Evolutionary conservation across 2,888 invertebrate species (phyloP), one percentile per base, ranked within the genome.

Genomic region (Trachelus iudaicus): DNA sequence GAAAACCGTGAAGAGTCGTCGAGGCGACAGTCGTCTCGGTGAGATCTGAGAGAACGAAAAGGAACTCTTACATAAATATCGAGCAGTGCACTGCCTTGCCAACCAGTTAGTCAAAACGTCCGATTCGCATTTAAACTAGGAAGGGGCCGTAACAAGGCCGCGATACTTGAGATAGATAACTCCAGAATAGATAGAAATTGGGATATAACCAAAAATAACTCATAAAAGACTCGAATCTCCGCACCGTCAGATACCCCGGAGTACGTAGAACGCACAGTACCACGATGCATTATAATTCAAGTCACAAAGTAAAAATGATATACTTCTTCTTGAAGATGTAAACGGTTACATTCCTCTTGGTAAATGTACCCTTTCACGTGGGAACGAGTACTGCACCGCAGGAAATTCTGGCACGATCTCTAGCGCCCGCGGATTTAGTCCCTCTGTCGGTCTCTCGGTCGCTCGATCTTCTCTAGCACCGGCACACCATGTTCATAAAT

Each of bases 121-220:
- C 34, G 31, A 71, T 71, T 71, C 33, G 71, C 31, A 31, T 71
- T 31, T 71, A 71, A 71, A 71, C 71, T 31, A 71, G 33, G 31
- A 71, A 31, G 71, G 9, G 56, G 9, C 56, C 23, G 56, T 56
- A 56, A 56, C 56, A 56, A 9, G 56, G 56, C 34, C 71, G 71
- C 13, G 71, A 71, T 71, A 34, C 75, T 74, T 74, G 56, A 80
- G 78, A 56, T 71, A 76, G 76, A 73, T 81, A 79, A 77, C 77
- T 69, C 81, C 73, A 79, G 82, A 83, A 84, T 85, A 84, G 83
- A 82, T 81, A 78, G 77, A 84, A 84, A 80, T 84, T 82, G 79
- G 80, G 78, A 84, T 82, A 83, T 81, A 78, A 75, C 77, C 77
- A 79, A 76, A 80, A 79, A 81, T 82, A 79, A 74, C 78, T 73